Conservation (phyloP, 2,113 vertebrate genomes). For the Microtus pennsylvanicus region DNA sequence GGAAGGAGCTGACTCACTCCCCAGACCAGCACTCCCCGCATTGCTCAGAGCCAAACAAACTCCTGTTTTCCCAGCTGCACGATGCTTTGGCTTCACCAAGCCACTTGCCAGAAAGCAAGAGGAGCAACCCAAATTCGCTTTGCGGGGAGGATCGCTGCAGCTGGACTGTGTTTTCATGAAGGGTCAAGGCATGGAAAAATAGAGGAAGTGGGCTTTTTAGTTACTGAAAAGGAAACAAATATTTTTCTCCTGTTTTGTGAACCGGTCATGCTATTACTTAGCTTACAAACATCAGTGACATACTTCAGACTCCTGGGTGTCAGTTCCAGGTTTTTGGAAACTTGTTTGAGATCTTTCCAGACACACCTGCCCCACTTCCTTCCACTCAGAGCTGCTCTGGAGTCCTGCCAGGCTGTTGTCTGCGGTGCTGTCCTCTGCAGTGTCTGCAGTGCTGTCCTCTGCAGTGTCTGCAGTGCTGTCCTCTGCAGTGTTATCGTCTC, state of each 20-base stretch:
- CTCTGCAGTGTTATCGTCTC: no score
- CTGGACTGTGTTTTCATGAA: background rate
- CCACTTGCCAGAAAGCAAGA: slow-evolving; percentile 61
- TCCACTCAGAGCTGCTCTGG: background rate
- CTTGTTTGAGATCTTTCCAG: slow-evolving; percentile 10
- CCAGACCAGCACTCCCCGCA: slow-evolving; percentile 77
- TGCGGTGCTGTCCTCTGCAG: background rate
- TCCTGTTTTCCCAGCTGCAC: slow-evolving; percentile 77
- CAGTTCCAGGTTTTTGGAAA: slow-evolving; percentile 47
- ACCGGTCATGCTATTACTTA: background rate
- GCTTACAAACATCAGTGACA: slow-evolving; percentile 1
- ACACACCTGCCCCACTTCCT: background rate
- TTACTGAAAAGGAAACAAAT: slow-evolving; percentile 48
- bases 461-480: no score
- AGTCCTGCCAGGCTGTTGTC: background rate
- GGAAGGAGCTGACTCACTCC: slow-evolving; percentile 81
- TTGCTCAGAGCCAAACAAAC: slow-evolving; percentile 67
- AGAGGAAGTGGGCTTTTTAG: slow-evolving; percentile 13
- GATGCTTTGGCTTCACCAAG: background rate
- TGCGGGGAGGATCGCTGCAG: slow-evolving; percentile 41
- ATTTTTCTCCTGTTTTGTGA: slow-evolving; percentile 24
- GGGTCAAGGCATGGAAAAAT: slow-evolving; percentile 3
- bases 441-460: no score
- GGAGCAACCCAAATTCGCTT: fast-evolving
- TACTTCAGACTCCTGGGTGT: background rate